A percentile compares a stretch with the other conserved stretches of the same genome.
These are phyloP conservation scores for Trinectes maculatus DNA, from an alignment of 2,113 vertebrate species.

Conservation along the genomic window DNA sequence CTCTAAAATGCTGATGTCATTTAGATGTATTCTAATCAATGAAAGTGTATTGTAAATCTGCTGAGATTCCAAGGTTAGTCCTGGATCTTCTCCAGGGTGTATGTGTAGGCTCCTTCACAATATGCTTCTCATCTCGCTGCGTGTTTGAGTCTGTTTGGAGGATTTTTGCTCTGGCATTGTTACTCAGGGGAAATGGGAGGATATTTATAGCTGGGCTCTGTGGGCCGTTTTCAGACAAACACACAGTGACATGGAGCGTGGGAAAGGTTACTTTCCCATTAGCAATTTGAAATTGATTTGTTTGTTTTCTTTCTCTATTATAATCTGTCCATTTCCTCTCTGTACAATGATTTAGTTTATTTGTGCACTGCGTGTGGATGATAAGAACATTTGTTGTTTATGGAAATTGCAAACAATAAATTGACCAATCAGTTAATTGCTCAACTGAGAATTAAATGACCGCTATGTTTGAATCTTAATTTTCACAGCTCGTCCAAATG, in stretches of 20 bases:
- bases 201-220: constrained; percentile 59
- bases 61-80: too few relatives aligned
- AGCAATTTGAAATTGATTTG: background rate
- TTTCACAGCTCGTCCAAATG: too few relatives aligned
- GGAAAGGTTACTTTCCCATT: constrained; percentile 67
- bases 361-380: background rate
- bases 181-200: constrained; percentile 48
- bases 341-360: background rate
- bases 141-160: constrained; percentile 33
- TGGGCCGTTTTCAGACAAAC: constrained; percentile 37
- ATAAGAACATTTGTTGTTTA: background rate
- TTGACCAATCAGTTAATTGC: background rate
- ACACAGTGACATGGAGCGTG: constrained; percentile 46
- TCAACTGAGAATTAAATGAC: background rate
- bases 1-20: too few relatives aligned
- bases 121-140: constrained; percentile 7
- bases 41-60: too few relatives aligned
- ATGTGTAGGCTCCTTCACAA: too few relatives aligned
- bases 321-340: constrained; percentile 4
- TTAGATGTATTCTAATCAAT: too few relatives aligned
- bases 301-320: background rate
- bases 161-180: constrained; percentile 48
- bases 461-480: background rate
- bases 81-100: background rate
- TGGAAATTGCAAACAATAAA: background rate